Percentiles rank a stretch among this genome's conserved stretches.
Evolutionary conservation across 2,888 invertebrate genomes (phyloP).

Genomic region (Heliconius sara): DNA sequence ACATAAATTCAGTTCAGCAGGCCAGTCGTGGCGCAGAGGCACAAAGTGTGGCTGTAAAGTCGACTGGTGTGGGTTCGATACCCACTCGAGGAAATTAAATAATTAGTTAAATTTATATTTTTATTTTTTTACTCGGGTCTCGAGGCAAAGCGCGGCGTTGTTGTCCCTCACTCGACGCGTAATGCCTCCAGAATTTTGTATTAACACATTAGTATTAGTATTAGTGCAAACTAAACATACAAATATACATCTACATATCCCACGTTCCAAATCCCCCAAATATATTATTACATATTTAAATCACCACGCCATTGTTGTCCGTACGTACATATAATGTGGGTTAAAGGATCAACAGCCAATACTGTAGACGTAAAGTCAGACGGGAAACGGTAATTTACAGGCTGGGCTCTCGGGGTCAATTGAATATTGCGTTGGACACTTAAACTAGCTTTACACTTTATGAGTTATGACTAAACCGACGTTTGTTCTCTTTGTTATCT

Average conservation of each 20-base stretch:
- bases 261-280: conserved; percentile 8
- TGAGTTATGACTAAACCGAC: conserved; percentile 18
- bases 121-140: too few relatives aligned
- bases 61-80: too few relatives aligned
- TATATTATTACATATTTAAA: conserved; percentile 7
- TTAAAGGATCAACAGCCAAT: conserved; percentile 72
- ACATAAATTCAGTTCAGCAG: neutral
- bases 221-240: neutral
- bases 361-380: conserved; percentile 51
- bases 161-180: too few relatives aligned
- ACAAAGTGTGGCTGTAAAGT: too few relatives aligned
- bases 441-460: conserved; percentile 32
- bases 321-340: conserved; percentile 54
- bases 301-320: conserved; percentile 35
- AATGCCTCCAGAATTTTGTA: too few relatives aligned
- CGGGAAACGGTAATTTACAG: conserved; percentile 68
- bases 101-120: too few relatives aligned
- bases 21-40: too few relatives aligned
- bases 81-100: too few relatives aligned
- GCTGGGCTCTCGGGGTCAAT: conserved; percentile 65
- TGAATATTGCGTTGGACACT: conserved; percentile 45
- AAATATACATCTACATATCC: neutral
- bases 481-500: conserved; percentile 2
- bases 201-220: too few relatives aligned
- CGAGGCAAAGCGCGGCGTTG: too few relatives aligned